Conservation (phyloP, 2,797 vertebrate species). For the Lacerta agilis region DNA sequence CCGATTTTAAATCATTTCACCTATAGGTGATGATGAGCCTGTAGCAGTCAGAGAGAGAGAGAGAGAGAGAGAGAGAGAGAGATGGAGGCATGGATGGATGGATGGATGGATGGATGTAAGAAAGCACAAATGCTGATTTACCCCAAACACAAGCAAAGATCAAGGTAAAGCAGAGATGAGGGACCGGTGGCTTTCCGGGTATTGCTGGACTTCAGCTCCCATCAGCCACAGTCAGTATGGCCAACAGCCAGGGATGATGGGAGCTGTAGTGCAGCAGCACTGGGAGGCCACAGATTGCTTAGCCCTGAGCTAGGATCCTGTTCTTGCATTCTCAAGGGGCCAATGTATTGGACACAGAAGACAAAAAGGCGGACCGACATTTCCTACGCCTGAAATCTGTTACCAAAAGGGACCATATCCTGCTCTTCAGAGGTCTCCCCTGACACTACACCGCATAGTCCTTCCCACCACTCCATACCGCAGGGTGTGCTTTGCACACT, state of each 20-base stretch:
- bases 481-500: not conserved
- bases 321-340: rapidly evolving
- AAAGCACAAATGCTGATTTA: not conserved
- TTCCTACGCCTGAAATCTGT: not conserved
- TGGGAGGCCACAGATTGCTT: too few species aligned
- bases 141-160: rapidly evolving
- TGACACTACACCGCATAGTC: too few species aligned
- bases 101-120: rapidly evolving
- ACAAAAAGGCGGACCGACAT: not conserved
- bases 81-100: too few species aligned
- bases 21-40: not conserved
- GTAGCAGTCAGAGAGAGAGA: not conserved
- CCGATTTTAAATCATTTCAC: not conserved
- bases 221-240: too few species aligned
- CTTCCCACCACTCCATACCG: not conserved
- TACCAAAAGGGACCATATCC: not conserved
- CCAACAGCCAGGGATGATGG: too few species aligned
- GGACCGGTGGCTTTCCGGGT: too few species aligned
- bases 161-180: not conserved
- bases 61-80: not conserved
- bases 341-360: not conserved
- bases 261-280: too few species aligned
- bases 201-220: too few species aligned
- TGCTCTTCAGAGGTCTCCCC: not conserved
- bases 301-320: rapidly evolving